Conservation (phyloP, 1,140 invertebrate genomes). For the Drosophila gunungcola region DNA sequence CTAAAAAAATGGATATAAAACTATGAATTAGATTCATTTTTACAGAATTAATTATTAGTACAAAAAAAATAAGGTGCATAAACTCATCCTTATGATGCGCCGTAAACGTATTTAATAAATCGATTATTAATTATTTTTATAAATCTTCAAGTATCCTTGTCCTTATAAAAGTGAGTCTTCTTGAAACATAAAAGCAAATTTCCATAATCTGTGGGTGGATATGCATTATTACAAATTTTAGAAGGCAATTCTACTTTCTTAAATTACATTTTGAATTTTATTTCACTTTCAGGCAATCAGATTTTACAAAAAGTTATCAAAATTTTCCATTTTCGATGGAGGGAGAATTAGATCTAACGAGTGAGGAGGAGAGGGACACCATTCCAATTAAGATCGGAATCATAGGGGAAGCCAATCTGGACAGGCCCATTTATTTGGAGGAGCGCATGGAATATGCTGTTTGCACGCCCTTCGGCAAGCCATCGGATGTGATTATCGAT, state of each 20-base stretch:
- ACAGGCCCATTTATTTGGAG: conserved; percentile 92
- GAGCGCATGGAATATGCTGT: conserved; percentile 88
- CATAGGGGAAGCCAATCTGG: conserved; percentile 97
- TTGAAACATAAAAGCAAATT: background rate
- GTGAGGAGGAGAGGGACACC: conserved; percentile 6
- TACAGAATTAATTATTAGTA: background rate
- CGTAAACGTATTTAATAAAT: no score
- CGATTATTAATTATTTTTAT: no score
- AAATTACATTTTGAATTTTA: conserved; percentile 17
- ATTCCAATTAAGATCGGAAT: conserved; percentile 92
- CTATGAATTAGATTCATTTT: background rate
- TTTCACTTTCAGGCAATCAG: conserved; percentile 7
- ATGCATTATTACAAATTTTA: conserved; percentile 4
- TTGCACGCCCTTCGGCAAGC: conserved; percentile 94
- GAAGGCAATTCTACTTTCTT: conserved; percentile 5
- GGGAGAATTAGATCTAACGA: background rate
- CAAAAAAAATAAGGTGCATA: background rate
- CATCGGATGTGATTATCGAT: conserved; percentile 92
- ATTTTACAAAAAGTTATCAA: conserved; percentile 17
- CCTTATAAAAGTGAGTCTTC: background rate
- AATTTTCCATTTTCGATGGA: conserved; percentile 53
- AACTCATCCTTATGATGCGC: no score
- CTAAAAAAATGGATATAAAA: conserved; percentile 35
- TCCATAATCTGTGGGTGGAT: conserved; percentile 4
- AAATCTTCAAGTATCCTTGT: background rate